Evolutionary conservation across 2,113 vertebrate genomes (phyloP).

Genomic region (Eretmochelys imbricata): DNA sequence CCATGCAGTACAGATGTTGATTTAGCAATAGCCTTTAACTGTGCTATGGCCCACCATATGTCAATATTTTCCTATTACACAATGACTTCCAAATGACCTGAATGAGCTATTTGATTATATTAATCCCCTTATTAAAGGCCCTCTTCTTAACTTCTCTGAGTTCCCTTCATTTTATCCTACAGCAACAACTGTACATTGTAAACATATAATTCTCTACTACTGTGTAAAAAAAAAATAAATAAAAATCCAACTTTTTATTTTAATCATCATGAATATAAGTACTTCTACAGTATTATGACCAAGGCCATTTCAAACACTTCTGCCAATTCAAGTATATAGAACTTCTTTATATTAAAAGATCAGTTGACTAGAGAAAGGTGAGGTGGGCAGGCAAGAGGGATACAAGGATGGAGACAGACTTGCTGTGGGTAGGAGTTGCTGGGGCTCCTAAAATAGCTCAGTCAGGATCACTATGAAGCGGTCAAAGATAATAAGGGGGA

Average conservation of each 20-base stretch:
- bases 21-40: not conserved
- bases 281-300: not conserved
- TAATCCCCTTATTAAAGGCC: fast-evolving
- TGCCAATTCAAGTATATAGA: slow-evolving; percentile 38
- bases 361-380: not conserved
- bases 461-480: not conserved
- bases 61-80: fast-evolving
- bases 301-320: not conserved
- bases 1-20: not conserved
- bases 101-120: not conserved
- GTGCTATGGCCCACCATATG: not conserved
- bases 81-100: fast-evolving
- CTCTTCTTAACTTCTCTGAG: not conserved
- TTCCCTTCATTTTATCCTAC: not conserved
- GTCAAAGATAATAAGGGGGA: not conserved
- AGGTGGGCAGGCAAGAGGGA: not conserved
- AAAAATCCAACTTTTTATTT: slow-evolving; percentile 22
- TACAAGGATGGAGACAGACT: not conserved
- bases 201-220: not conserved
- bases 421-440: not conserved
- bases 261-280: slow-evolving; percentile 4
- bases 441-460: not conserved
- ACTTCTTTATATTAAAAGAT: not conserved
- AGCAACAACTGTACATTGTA: not conserved
- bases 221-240: slow-evolving; percentile 1